Evolutionary conservation across 2,113 vertebrate genomes (phyloP).

Genomic region (Cygnus atratus): DNA sequence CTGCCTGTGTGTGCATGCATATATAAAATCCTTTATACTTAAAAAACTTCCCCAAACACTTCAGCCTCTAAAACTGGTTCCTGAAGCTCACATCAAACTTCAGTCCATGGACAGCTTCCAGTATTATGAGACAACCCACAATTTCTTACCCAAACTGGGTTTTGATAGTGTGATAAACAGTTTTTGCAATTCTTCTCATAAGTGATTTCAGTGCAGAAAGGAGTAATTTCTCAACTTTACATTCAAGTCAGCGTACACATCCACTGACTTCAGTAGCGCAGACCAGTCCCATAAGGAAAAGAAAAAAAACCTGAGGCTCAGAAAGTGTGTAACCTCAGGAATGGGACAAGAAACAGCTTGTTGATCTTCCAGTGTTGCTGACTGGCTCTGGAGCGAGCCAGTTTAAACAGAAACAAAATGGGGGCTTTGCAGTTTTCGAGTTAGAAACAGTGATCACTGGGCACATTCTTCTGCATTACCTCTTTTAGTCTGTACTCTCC

Average conservation of each 20-base stretch:
- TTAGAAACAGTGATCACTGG: background rate
- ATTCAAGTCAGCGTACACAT: background rate
- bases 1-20: background rate
- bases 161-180: background rate
- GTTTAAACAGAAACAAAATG: background rate
- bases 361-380: background rate
- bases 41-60: background rate
- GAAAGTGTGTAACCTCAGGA: constrained; percentile 1
- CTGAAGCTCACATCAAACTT: background rate
- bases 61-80: background rate
- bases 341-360: background rate
- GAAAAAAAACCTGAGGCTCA: background rate
- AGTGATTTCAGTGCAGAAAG: constrained; percentile 3
- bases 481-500: background rate
- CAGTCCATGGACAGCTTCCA: background rate
- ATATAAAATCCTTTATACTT: background rate
- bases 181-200: constrained; percentile 10
- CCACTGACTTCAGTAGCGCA: constrained; percentile 3
- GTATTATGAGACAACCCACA: background rate
- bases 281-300: background rate
- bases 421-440: background rate
- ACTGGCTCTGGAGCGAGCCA: background rate
- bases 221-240: constrained; percentile 10
- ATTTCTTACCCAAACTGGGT: background rate
- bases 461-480: background rate